Evolutionary conservation across 2,888 invertebrate genomes (phyloP).

Genomic region (Scrobipalpa costella): DNA sequence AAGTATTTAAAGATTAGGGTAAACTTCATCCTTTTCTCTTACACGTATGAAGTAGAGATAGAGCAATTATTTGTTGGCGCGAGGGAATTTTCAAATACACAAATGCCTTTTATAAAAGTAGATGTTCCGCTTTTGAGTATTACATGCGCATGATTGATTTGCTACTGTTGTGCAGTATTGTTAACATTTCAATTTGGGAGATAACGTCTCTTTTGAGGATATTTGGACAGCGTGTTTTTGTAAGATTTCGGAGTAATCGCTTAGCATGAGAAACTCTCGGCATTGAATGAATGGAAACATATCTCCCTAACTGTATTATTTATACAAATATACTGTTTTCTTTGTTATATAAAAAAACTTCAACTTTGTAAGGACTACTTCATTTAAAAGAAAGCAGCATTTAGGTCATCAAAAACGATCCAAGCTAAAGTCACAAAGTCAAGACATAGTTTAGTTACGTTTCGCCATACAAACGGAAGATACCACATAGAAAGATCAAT

Average conservation of each 20-base stretch:
- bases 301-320: not conserved
- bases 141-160: conserved; percentile 40
- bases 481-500: not conserved
- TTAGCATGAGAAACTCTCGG: not conserved
- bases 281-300: not conserved
- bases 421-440: too few species aligned
- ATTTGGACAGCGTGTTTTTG: conserved; percentile 13
- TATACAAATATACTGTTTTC: too few species aligned
- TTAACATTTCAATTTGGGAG: conserved; percentile 10
- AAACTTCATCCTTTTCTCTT: conserved; percentile 8
- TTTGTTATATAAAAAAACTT: too few species aligned
- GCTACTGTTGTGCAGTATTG: conserved; percentile 19
- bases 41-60: not conserved
- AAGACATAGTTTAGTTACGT: too few species aligned
- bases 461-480: not conserved
- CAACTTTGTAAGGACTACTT: too few species aligned
- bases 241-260: conserved; percentile 7
- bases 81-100: conserved; percentile 30
- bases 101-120: conserved; percentile 39
- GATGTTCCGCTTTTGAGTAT: conserved; percentile 40
- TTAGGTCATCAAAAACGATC: too few species aligned
- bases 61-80: not conserved
- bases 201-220: conserved; percentile 7
- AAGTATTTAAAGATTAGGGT: conserved; percentile 11
- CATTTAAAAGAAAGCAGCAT: too few species aligned